Evolutionary conservation across 1,140 invertebrate species (phyloP).

Genomic region (Sipha flava): DNA sequence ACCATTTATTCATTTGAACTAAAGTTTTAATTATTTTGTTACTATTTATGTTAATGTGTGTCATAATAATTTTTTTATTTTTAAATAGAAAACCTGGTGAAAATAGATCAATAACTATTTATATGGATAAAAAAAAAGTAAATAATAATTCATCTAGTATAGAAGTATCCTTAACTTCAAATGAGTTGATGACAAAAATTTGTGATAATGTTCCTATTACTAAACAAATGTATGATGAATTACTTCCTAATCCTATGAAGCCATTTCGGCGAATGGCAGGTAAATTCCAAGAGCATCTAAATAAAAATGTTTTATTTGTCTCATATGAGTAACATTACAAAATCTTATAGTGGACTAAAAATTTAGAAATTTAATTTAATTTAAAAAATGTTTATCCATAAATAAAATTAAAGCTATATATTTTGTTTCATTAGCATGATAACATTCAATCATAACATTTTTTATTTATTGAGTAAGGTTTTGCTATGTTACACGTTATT

Average conservation of each 20-base stretch:
- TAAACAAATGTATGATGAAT: constrained; percentile 19
- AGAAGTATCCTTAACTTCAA: not conserved
- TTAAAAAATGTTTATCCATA: not conserved
- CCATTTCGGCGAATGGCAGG: constrained; percentile 17
- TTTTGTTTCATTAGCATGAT: too few relatives aligned
- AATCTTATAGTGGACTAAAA: too few relatives aligned
- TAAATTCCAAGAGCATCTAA: not conserved
- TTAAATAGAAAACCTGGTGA: not conserved
- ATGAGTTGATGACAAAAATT: not conserved
- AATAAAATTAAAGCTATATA: too few relatives aligned
- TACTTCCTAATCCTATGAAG: constrained; percentile 21
- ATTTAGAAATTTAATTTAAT: too few relatives aligned
- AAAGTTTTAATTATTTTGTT: too few relatives aligned
- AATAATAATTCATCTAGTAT: not conserved
- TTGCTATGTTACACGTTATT: too few relatives aligned
- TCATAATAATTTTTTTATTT: not conserved
- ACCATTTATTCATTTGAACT: too few relatives aligned
- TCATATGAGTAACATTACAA: too few relatives aligned
- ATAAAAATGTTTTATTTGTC: not conserved
- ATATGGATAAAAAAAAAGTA: not conserved
- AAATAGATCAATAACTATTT: constrained; percentile 3
- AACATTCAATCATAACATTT: too few relatives aligned
- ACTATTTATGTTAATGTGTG: too few relatives aligned
- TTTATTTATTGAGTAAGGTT: too few relatives aligned
- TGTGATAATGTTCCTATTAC: constrained; percentile 18